Evolutionary conservation across 2,113 vertebrate species (phyloP).

Genomic region (Marcusenius ussheri): DNA sequence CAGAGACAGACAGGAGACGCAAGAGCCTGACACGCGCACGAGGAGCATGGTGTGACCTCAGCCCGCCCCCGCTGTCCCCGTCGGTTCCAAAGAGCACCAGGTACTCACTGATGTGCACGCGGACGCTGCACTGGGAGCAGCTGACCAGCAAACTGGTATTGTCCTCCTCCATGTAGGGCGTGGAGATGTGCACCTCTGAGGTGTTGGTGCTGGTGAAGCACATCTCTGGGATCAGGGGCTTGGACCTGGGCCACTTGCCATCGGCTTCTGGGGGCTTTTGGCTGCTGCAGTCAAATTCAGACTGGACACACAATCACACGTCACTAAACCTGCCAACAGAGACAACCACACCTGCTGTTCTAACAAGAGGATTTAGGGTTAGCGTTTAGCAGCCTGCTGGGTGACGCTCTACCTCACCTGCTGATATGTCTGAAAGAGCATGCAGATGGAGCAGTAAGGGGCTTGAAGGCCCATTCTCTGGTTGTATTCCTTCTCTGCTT

Average conservation of each 20-base stretch:
- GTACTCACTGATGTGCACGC: slow-evolving; percentile 89
- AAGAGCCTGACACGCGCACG: neutral
- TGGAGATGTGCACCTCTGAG: slow-evolving; percentile 79
- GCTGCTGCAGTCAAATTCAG: slow-evolving; percentile 58
- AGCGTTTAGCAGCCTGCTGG: neutral
- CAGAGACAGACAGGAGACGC: neutral
- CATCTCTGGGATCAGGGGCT: slow-evolving; percentile 93
- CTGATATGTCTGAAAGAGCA: slow-evolving; percentile 82
- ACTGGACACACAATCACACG: slow-evolving; percentile 49
- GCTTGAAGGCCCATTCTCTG: slow-evolving; percentile 70
- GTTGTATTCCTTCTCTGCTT: slow-evolving; percentile 85
- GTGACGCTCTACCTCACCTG: slow-evolving; percentile 52
- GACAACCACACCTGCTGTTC: neutral
- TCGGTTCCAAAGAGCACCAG: neutral
- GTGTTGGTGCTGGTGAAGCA: slow-evolving; percentile 82
- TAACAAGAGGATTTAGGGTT: neutral
- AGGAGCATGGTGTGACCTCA: neutral
- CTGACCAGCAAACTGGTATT: slow-evolving; percentile 83
- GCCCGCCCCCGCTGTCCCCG: too few species aligned
- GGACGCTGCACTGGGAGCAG: slow-evolving; percentile 81
- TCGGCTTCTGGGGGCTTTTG: slow-evolving; percentile 42
- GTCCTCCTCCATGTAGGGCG: slow-evolving; percentile 77
- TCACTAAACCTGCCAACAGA: neutral
- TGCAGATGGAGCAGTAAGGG: slow-evolving; percentile 86
- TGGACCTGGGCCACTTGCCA: slow-evolving; percentile 65